Conservation (phyloP, 2,113 vertebrate species). For the Epinephelus moara region DNA sequence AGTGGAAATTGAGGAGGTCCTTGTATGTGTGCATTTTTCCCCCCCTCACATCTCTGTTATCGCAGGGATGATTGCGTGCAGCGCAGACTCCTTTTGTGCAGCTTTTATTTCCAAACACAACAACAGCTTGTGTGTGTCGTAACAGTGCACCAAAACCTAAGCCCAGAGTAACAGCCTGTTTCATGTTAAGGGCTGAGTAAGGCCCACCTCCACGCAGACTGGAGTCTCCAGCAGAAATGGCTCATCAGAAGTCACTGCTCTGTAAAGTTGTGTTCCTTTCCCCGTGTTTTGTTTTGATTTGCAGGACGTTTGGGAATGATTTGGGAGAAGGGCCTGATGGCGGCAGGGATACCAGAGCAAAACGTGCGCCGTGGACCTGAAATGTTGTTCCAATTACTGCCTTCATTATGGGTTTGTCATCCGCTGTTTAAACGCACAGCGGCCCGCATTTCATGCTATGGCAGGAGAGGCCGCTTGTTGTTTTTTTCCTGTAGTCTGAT, state of each 20-base stretch:
- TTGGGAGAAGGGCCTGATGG: conserved; percentile 77
- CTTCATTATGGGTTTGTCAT: conserved; percentile 82
- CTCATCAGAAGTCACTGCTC: conserved; percentile 80
- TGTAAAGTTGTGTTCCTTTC: conserved; percentile 75
- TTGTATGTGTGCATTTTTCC: conserved; percentile 5
- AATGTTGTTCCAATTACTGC: conserved; percentile 86
- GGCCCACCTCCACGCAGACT: conserved; percentile 72
- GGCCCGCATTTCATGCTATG: conserved; percentile 78
- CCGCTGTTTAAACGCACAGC: conserved; percentile 68
- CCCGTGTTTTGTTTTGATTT: conserved; percentile 82
- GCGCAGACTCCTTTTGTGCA: conserved; percentile 23
- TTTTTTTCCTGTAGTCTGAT: conserved; percentile 73
- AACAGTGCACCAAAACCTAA: conserved; percentile 51
- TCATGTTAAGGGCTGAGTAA: conserved; percentile 66
- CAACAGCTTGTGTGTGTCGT: conserved; percentile 39
- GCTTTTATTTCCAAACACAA: conserved; percentile 61
- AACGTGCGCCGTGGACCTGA: conserved; percentile 70
- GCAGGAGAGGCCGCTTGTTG: conserved; percentile 69
- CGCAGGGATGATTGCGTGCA: conserved; percentile 24
- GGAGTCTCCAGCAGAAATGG: conserved; percentile 73
- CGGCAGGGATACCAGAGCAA: conserved; percentile 74
- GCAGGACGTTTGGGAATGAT: conserved; percentile 84
- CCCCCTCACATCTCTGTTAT: conserved; percentile 24
- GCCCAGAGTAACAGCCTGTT: conserved; percentile 70
- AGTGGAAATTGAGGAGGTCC: conserved; percentile 26